Percentiles rank a stretch among this genome's conserved stretches.
Evolutionary conservation across 2,797 vertebrate species (phyloP).

Genomic region (Gallinago nigripennis): DNA sequence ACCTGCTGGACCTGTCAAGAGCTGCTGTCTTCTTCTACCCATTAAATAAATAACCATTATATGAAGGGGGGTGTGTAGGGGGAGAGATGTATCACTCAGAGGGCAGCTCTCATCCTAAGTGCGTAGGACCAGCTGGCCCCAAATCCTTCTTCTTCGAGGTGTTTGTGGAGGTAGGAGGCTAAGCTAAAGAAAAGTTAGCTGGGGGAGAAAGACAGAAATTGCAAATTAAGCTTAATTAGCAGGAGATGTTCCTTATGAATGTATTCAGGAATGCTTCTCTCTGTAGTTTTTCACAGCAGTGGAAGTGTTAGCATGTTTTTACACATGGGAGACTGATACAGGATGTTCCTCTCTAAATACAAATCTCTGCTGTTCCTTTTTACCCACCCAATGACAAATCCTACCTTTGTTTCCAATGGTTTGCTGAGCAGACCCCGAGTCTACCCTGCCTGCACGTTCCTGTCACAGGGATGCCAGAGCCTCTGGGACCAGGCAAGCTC

Average conservation of each 20-base stretch:
- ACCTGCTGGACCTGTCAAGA: not conserved
- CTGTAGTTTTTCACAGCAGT: conserved; percentile 18
- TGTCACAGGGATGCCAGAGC: not conserved
- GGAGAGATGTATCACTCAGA: not conserved
- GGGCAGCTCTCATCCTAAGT: not conserved
- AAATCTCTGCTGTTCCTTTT: not conserved
- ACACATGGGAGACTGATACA: conserved; percentile 29
- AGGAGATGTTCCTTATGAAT: conserved; percentile 33
- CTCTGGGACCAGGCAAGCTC: not conserved
- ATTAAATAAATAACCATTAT: not conserved
- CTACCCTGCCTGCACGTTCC: fast-evolving
- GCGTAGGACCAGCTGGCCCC: not conserved
- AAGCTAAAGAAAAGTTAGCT: not conserved
- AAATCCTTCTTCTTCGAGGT: not conserved
- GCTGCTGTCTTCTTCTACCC: not conserved
- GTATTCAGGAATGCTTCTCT: conserved; percentile 48
- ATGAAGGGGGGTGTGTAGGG: too few relatives aligned
- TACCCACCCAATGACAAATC: not conserved
- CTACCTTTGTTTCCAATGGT: not conserved
- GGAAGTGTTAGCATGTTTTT: conserved; percentile 7
- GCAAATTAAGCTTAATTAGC: conserved; percentile 30
- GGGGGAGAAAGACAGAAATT: conserved; percentile 18
- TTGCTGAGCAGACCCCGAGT: not conserved
- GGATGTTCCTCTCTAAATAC: conserved; percentile 46
- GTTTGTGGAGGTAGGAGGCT: conserved; percentile 22